These are phyloP conservation scores for Heliopora coerulea DNA, from an alignment of 92 coral and sea anemone genomes.

Conservation along the genomic window DNA sequence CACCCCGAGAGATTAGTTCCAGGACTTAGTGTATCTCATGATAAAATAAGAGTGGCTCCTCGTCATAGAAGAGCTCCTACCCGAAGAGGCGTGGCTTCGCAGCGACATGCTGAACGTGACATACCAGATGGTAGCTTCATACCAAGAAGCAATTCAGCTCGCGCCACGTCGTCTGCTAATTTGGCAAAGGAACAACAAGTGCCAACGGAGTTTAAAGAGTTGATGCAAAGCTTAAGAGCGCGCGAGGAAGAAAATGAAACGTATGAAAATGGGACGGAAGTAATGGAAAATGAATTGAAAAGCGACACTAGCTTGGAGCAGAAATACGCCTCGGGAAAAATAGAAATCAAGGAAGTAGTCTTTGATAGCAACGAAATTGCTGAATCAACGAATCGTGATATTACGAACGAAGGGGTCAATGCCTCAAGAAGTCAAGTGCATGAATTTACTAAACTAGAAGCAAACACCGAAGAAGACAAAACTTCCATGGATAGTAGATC, in stretches of 20 bases:
- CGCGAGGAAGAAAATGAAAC: background rate
- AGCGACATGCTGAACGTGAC: conserved; percentile 2
- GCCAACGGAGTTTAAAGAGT: conserved; percentile 10
- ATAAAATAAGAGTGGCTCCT: conserved; percentile 84
- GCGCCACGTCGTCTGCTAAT: background rate
- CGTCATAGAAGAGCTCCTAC: conserved; percentile 90
- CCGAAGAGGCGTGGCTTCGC: conserved; percentile 40
- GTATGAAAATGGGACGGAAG: background rate
- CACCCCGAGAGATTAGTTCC: conserved; percentile 10
- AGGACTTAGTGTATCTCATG: conserved; percentile 85
- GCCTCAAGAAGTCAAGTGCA: background rate
- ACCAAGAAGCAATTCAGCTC: conserved; percentile 37
- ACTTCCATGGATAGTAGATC: background rate
- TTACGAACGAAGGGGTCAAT: background rate
- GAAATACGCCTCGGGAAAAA: background rate
- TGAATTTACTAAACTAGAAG: background rate
- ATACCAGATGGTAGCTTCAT: conserved; percentile 1
- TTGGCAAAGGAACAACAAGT: background rate
- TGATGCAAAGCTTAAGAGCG: conserved; percentile 15
- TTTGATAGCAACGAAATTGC: background rate
- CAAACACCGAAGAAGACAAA: background rate
- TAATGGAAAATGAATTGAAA: background rate
- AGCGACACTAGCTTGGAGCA: background rate
- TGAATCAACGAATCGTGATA: background rate
- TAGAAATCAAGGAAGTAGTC: background rate